phyloP scores from a whole-genome alignment of 2,888 invertebrate genomes.

The Heliconius sara region DNA sequence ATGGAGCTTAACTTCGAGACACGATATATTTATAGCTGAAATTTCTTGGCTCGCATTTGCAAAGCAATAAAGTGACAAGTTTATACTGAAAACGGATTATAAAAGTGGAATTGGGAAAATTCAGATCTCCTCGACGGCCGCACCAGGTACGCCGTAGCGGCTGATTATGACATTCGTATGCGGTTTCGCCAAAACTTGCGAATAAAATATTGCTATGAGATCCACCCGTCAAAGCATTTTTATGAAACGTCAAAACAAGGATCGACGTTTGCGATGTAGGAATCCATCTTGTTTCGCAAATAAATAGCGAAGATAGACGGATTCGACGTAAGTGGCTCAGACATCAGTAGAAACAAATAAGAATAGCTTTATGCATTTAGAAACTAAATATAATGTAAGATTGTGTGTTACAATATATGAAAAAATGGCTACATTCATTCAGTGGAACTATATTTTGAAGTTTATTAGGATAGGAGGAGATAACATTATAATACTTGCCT shows the following conservation, averaged over 20 bases:
- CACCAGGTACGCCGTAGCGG: constrained; percentile 4
- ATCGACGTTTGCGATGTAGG: constrained; percentile 2
- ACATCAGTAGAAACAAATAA: not conserved
- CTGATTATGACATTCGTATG: constrained; percentile 32
- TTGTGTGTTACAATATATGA: not conserved
- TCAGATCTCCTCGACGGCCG: not conserved
- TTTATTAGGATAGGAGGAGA: too few species aligned
- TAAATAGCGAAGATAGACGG: constrained; percentile 13
- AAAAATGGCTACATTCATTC: not conserved
- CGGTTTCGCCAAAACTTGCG: constrained; percentile 13
- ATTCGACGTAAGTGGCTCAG: constrained; percentile 7
- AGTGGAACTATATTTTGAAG: too few species aligned
- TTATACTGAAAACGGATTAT: constrained; percentile 29
- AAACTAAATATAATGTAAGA: not conserved
- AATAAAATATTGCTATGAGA: constrained; percentile 23
- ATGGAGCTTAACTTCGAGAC: constrained; percentile 16
- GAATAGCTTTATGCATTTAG: not conserved
- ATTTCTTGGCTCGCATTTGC: constrained; percentile 8
- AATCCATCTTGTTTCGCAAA: not conserved
- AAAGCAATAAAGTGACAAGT: constrained; percentile 12
- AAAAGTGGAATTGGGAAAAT: constrained; percentile 15
- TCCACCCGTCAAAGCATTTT: constrained; percentile 26
- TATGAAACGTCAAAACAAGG: constrained; percentile 30
- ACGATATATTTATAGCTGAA: constrained; percentile 19
- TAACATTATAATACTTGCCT: too few species aligned